Evolutionary conservation across 2,888 invertebrate species (phyloP).

Genomic region (Oscheius myriophilus): DNA sequence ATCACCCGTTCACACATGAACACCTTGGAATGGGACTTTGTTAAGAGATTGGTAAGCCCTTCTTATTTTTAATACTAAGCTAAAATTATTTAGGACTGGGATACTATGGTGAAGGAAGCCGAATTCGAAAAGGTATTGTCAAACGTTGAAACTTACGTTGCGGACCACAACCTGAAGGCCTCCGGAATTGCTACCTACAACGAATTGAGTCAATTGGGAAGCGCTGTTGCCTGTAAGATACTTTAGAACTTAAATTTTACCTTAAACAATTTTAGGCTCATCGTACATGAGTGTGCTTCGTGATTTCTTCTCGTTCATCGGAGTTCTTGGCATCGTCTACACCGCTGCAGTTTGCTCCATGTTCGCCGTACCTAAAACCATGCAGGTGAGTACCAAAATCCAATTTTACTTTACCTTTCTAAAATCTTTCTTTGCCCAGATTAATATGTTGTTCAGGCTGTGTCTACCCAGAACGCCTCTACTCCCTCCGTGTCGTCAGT

Average conservation of each 20-base stretch:
- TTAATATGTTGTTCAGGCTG: no score
- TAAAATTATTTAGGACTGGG: conserved; percentile 53
- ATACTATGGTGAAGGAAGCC: conserved; percentile 51
- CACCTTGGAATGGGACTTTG: conserved; percentile 77
- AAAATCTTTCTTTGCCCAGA: no score
- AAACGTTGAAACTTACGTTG: conserved; percentile 58
- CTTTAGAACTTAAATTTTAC: no score
- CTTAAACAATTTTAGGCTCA: conserved; percentile 1
- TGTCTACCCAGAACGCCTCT: no score
- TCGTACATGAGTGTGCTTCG: conserved; percentile 16
- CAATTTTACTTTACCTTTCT: no score
- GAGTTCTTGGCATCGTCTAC: conserved; percentile 13
- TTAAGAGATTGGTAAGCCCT: conserved; percentile 76
- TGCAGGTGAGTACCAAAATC: conserved; percentile 12
- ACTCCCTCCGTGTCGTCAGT: no score
- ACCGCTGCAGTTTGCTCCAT: conserved; percentile 14
- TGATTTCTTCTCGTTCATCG: conserved; percentile 23
- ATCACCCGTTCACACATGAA: conserved; percentile 82
- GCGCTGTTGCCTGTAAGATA: conserved; percentile 1
- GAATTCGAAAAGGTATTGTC: conserved; percentile 55
- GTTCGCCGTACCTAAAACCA: conserved; percentile 6
- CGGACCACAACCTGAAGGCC: conserved; percentile 43
- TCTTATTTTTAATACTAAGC: conserved; percentile 3
- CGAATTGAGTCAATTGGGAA: conserved; percentile 38
- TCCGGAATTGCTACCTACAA: conserved; percentile 61